Evolutionary conservation across 2,797 vertebrate genomes (phyloP).

Genomic region (Myotis vivesi): DNA sequence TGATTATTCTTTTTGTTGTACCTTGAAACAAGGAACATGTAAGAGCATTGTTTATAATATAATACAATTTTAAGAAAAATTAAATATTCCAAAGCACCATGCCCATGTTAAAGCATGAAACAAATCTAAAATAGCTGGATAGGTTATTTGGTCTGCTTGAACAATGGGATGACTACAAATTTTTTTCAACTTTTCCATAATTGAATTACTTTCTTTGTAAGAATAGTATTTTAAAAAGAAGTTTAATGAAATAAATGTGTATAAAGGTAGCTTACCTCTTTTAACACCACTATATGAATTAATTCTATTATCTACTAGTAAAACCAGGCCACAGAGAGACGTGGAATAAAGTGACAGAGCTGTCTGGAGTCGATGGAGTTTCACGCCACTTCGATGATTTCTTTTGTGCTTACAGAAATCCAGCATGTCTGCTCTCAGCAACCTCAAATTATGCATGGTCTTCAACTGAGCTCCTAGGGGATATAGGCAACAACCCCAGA

Average conservation of each 20-base stretch:
- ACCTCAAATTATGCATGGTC: conserved; percentile 98
- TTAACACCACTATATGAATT: conserved; percentile 98
- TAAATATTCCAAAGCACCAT: background rate
- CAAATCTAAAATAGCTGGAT: background rate
- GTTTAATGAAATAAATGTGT: background rate
- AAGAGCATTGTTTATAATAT: background rate
- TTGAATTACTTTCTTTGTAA: background rate
- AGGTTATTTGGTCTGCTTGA: background rate
- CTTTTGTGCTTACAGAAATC: conserved; percentile 96
- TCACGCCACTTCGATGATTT: conserved; percentile 91
- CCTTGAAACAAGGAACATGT: background rate
- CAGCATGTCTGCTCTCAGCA: conserved; percentile 93
- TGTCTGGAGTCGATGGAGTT: conserved; percentile 94
- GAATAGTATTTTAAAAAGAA: background rate
- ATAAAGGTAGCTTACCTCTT: conserved; percentile 87
- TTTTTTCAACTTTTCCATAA: background rate
- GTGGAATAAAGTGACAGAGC: conserved; percentile 96
- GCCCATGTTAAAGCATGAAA: background rate
- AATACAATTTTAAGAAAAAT: background rate
- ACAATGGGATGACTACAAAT: background rate
- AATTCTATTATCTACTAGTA: conserved; percentile 96
- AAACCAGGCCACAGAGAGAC: conserved; percentile 94
- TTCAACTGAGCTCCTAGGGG: conserved; percentile 94
- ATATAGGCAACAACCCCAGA: background rate
- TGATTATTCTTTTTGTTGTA: background rate